Evolutionary conservation across 2,797 vertebrate species (phyloP), one percentile per base, ranked within the genome.

Genomic region (Epinephelus malabaricus): DNA sequence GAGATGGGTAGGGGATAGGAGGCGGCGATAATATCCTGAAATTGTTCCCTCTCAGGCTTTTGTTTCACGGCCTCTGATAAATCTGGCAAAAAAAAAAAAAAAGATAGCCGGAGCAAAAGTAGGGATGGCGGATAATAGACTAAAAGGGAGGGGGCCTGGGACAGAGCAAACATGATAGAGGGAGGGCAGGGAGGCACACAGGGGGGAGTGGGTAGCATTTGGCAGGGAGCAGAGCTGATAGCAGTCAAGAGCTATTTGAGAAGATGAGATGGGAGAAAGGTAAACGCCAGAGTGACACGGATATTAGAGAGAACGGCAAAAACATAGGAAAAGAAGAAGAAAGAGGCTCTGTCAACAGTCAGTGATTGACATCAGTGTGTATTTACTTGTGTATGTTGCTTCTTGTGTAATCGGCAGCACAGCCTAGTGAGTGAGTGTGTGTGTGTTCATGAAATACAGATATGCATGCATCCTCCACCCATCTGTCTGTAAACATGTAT

Each of bases 31-130:
- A 77, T 76, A 81, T 89, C 83, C 79, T 84, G 78, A 88, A 88
- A 89, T 85, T 71, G 82, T 83, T 79, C 56, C 64, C 55, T 79
- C 40, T 76, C 76, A 59, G 64, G 50, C 81, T 82, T 88, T 90
- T 89, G 84, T 88, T 90, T 77, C 73, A 47, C 65, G 34, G 74
- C 73, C 76, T 75, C 59, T 84, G 80, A 86, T 81, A 79, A 85
- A 82, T 67, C 81, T 79, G 53, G 55, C 7, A 34, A 65, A 82
- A 84, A 30, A 30, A 4, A 25, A 25, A 30, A 30, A 43, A 43
- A 87, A 83, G 70, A 88, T 76, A 68, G 78, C 64, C 43, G 54
- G 69, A 64, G 66, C 56, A 50, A 71, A 77, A 77, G 60, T 19
- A 62, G 40, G 23, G 69, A 54, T 17, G 23, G 55, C 8, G 46